A percentile compares a stretch with the other conserved stretches of the same genome.
Conservation (phyloP, 2,888 invertebrate species). For the Scelioninae gen. 1 region DNA sequence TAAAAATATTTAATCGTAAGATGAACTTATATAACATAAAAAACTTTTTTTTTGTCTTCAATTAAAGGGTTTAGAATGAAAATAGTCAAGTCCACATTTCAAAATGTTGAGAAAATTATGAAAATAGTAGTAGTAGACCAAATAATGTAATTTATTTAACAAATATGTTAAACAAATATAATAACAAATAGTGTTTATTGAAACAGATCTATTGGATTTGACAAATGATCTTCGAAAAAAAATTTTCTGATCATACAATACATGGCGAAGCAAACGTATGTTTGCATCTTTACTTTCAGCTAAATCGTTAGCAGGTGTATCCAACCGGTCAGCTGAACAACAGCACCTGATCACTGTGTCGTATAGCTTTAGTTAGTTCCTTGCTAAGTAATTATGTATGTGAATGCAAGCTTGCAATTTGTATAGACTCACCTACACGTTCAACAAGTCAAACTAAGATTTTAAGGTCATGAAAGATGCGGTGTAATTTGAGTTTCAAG, state of each 20-base stretch:
- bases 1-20: no score
- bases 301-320: constrained; percentile 76
- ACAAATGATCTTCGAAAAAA: no score
- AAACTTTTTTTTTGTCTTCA: no score
- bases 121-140: no score
- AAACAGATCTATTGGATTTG: no score
- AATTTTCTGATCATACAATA: not conserved
- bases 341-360: constrained; percentile 76
- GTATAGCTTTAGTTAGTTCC: constrained; percentile 46
- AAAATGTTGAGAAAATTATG: no score
- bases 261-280: constrained; percentile 24
- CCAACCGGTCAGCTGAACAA: constrained; percentile 74
- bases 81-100: no score
- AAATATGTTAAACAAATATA: no score
- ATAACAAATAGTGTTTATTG: no score
- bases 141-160: no score
- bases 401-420: constrained; percentile 43
- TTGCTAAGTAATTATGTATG: constrained; percentile 54
- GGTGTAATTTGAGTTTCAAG: constrained; percentile 18
- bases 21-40: no score
- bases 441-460: constrained; percentile 41
- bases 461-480: constrained; percentile 11
- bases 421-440: constrained; percentile 72
- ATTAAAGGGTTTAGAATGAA: no score
- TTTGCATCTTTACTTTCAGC: constrained; percentile 58